Evolutionary conservation across 2,113 vertebrate species (phyloP), one percentile per base, ranked within the genome.

Genomic region (Callionymus lyra): DNA sequence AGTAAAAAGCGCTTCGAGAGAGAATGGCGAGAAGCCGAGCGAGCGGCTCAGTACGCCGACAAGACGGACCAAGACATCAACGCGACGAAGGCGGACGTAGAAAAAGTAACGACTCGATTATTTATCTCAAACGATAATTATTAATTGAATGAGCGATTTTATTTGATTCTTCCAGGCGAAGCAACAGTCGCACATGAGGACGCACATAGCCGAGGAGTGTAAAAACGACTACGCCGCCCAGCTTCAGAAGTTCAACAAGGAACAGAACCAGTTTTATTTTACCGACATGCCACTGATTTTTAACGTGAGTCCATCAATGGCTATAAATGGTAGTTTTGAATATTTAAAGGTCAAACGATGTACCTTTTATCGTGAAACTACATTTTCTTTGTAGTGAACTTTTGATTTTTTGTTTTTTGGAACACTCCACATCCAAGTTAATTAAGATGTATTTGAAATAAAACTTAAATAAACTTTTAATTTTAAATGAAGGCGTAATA

Each of bases 1-100:
- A 92, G 88, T 70, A 93, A 93, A 77, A 88, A 88, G 10, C 90
- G 89, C 10, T 93, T 93, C 37, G 91, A 93, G 55, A 82, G 89
- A 12, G 91, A 93, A 53, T 93, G 90, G 83, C 77, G 86, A 38
- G 91, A 93, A 64, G 90, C 89, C 0, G 91, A 93, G 62, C 87
- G 88, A 15, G 82, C 90, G 0, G 79, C 85, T 6, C 86, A 87
- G 63, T 82, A 84, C 0, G 90, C 90, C 0, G 90, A 93, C 46
- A 86, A 85, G 45, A 85, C 90, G 0, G 90, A 93, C 56, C 89
- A 90, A 56, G 91, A 93, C 48, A 86, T 91, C 68, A 92, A 91
- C 2, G 89, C 91, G 47, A 93, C 91, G 27, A 93, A 93, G 67
- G 91, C 91, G 0, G 91, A 93, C 1, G 91, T 93, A 56, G 91